These are phyloP conservation scores for Planococcus citri DNA, from an alignment of 1,140 invertebrate genomes.

Conservation along the genomic window DNA sequence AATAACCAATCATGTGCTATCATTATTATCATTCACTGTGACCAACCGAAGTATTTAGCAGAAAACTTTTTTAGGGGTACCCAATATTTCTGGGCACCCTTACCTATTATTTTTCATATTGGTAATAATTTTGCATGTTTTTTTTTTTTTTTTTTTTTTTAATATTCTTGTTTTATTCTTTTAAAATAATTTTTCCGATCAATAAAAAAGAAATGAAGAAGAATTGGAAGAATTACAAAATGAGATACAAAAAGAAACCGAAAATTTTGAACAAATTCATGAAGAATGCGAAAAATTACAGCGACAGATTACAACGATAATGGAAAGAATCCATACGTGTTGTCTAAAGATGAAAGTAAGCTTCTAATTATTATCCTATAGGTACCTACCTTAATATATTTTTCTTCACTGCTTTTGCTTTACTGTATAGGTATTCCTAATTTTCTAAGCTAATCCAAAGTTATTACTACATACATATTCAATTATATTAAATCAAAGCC, in stretches of 20 bases:
- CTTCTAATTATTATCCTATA: too few species aligned
- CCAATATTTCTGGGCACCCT: background rate
- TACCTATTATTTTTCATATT: too few species aligned
- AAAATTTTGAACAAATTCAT: constrained; percentile 34
- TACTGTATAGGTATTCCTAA: too few species aligned
- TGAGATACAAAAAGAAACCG: constrained; percentile 39
- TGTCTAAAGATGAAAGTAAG: background rate
- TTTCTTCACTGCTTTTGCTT: too few species aligned
- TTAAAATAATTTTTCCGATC: constrained; percentile 12
- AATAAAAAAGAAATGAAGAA: constrained; percentile 47
- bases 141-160: too few species aligned
- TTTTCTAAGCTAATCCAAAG: background rate
- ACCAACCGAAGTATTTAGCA: too few species aligned
- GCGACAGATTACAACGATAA: constrained; percentile 22
- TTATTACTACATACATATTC: background rate
- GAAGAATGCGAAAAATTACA: constrained; percentile 30
- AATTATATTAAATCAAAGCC: background rate
- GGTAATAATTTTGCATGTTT: too few species aligned
- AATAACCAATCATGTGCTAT: too few species aligned
- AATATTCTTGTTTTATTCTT: background rate
- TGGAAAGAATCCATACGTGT: constrained; percentile 23
- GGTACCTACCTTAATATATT: background rate
- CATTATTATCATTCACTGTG: too few species aligned
- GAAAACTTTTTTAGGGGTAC: too few species aligned
- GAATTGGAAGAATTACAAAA: constrained; percentile 45